phyloP scores from a whole-genome alignment of 2,797 vertebrate genomes.

The Megaceryle alcyon region DNA sequence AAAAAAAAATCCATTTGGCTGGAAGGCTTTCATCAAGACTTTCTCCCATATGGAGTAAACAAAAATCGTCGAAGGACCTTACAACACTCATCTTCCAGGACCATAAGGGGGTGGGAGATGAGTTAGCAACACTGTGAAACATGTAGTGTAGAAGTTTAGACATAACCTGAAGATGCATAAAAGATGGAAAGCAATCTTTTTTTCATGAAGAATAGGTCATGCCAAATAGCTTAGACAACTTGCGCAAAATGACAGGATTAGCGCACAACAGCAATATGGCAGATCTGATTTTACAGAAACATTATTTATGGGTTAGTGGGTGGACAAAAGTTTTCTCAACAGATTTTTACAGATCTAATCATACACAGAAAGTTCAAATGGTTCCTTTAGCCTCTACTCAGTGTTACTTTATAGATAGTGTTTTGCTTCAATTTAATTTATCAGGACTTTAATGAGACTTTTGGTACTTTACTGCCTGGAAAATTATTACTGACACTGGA shows the following conservation, averaged over 20 bases:
- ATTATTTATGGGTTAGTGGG: conserved; percentile 14
- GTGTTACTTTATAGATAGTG: neutral
- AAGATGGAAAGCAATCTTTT: neutral
- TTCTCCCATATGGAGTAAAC: neutral
- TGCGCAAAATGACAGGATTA: neutral
- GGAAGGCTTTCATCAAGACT: neutral
- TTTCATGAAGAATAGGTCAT: neutral
- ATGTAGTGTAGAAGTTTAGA: neutral
- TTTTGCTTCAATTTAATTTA: conserved; percentile 15
- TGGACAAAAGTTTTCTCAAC: neutral
- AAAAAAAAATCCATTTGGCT: neutral
- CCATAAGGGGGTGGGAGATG: neutral
- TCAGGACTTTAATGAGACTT: conserved; percentile 10
- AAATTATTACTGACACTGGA: conserved; percentile 52
- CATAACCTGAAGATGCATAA: neutral
- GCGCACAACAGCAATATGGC: neutral
- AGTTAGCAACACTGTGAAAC: neutral
- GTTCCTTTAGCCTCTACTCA: neutral
- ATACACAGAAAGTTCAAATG: neutral
- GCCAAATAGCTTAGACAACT: neutral
- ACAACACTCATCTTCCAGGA: neutral
- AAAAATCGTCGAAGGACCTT: neutral
- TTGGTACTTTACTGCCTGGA: conserved; percentile 9
- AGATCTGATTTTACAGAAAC: neutral
- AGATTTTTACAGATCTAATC: conserved; percentile 11